phyloP scores from a whole-genome alignment of 2,797 vertebrate genomes.

The Coregonus suidteri region DNA sequence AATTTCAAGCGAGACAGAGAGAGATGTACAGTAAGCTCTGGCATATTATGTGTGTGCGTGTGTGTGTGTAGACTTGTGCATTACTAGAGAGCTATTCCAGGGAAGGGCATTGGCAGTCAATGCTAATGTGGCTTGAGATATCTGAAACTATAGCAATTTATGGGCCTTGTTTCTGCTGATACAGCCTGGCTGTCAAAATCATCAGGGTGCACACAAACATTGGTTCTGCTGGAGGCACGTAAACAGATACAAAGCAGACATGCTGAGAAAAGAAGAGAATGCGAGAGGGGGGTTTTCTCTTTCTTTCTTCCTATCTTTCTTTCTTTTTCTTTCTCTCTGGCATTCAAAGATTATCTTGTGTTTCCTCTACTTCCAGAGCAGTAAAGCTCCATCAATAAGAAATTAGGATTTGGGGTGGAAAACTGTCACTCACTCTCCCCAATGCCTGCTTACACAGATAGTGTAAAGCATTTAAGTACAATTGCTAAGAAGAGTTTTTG shows the following conservation, averaged over 20 bases:
- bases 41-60: not conserved
- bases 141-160: slow-evolving; percentile 74
- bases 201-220: slow-evolving; percentile 68
- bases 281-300: not conserved
- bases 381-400: slow-evolving; percentile 51
- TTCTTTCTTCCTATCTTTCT: not conserved
- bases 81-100: slow-evolving; percentile 45
- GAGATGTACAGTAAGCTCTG: not conserved
- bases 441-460: slow-evolving; percentile 44
- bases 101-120: slow-evolving; percentile 67
- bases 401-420: slow-evolving; percentile 57
- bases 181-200: slow-evolving; percentile 75
- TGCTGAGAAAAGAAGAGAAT: not conserved
- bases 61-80: slow-evolving; percentile 21
- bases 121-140: slow-evolving; percentile 50
- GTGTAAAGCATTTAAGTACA: slow-evolving; percentile 39
- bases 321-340: not conserved
- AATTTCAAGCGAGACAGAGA: slow-evolving; percentile 2
- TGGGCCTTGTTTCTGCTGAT: slow-evolving; percentile 76
- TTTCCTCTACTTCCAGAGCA: slow-evolving; percentile 38
- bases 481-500: slow-evolving; percentile 16
- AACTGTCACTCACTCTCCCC: slow-evolving; percentile 58
- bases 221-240: slow-evolving; percentile 49
- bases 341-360: not conserved
- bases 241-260: slow-evolving; percentile 55